Conservation (phyloP, 2,113 vertebrate genomes). For the Rhea americana region DNA sequence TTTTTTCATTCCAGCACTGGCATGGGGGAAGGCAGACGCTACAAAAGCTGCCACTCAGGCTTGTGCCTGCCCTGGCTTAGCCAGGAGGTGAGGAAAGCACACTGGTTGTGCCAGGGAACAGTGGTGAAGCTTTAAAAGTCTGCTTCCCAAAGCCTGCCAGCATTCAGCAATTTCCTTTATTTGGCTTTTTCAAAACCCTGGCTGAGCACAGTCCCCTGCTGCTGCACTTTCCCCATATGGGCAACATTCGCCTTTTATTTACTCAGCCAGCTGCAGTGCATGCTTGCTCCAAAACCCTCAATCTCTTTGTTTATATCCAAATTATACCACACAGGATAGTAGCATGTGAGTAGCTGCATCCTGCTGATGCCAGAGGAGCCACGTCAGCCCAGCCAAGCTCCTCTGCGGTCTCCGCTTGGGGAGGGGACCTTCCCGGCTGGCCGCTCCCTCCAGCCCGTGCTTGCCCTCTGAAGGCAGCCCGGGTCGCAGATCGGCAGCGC, state of each 20-base stretch:
- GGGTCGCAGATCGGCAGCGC: accelerated
- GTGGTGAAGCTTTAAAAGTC: background rate
- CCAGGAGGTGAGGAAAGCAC: background rate
- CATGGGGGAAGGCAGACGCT: accelerated
- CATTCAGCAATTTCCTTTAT: slow-evolving; percentile 33
- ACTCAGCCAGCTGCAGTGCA: background rate
- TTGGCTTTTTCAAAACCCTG: background rate
- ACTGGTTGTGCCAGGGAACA: background rate
- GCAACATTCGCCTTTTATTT: background rate
- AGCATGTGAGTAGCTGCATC: background rate
- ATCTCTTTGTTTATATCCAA: background rate
- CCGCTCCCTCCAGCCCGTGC: background rate
- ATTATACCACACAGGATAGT: background rate
- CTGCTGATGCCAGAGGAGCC: background rate
- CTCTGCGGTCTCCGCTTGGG: accelerated
- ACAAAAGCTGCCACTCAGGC: background rate
- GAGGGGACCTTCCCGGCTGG: background rate
- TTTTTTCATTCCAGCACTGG: background rate
- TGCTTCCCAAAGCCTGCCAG: background rate
- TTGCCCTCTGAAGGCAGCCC: accelerated
- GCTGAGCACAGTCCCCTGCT: background rate
- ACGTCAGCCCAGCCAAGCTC: background rate
- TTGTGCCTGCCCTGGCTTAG: background rate
- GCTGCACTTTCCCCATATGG: slow-evolving; percentile 48
- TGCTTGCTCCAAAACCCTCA: background rate